Conservation (phyloP, 2,113 vertebrate genomes). For the Sceloporus tristichus region DNA sequence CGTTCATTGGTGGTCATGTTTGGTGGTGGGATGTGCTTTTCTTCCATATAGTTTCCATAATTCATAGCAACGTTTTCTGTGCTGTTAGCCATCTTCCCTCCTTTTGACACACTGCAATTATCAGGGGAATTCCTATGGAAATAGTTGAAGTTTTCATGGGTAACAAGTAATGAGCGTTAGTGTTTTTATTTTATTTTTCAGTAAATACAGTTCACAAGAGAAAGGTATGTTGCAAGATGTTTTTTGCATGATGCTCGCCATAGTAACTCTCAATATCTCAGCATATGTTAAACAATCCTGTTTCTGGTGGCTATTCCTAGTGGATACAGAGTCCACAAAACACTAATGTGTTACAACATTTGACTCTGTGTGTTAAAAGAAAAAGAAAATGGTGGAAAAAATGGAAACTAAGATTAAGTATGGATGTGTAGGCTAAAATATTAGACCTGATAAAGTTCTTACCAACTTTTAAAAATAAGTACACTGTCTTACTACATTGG, state of each 20-base stretch:
- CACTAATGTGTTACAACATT: not conserved
- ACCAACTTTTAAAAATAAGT: not conserved
- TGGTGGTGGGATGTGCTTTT: constrained; percentile 87
- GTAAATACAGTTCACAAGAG: constrained; percentile 24
- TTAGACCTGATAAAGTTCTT: constrained; percentile 13
- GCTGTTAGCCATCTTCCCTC: constrained; percentile 83
- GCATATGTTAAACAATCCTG: not conserved
- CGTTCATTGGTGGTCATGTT: constrained; percentile 90
- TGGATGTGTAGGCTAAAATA: not conserved
- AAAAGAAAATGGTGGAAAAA: not conserved
- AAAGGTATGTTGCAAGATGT: not conserved
- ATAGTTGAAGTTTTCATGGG: constrained; percentile 35
- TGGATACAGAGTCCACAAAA: not conserved
- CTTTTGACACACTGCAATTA: constrained; percentile 85
- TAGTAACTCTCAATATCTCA: not conserved
- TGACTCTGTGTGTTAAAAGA: not conserved
- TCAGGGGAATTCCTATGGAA: constrained; percentile 85
- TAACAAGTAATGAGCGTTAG: constrained; percentile 36
- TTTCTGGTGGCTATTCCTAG: not conserved
- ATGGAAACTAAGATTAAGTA: rapidly evolving
- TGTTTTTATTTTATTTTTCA: not conserved
- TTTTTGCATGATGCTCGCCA: not conserved
- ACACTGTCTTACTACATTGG: not conserved
- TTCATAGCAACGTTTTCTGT: constrained; percentile 81
- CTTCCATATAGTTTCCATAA: constrained; percentile 89